Evolutionary conservation across 2,888 invertebrate species (phyloP), one percentile per base, ranked within the genome.

Genomic region (Limnephilus lunatus): DNA sequence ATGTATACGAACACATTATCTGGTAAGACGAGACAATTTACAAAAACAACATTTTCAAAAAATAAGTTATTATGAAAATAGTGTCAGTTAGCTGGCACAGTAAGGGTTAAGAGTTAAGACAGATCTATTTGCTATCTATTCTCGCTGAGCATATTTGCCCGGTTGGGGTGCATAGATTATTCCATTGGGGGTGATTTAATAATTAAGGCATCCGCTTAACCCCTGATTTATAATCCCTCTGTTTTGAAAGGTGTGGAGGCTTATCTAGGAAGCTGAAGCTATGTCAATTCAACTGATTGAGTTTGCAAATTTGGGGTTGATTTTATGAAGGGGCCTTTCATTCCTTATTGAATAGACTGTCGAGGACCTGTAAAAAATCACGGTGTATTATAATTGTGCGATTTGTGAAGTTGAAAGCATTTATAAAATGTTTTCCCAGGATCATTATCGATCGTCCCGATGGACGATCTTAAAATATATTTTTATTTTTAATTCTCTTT

Each of bases 151-250:
- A 89, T 89, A 89, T 89, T 89, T 89, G 88, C 81, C 80, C 32
- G 35, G 88, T 80, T 80, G 88, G 80, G 88, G 68, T 80, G 32
- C 80, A 89, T 89, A 89, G 88, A 80, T 89, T 89, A 89, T 89
- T 89, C 88, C 88, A 81, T 80, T 81, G 80, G 88, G 88, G 88
- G 88, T 39, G 88, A n/a, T 89, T 89, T 25, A 80, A 89, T 89
- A 81, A 89, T 89, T 89, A 68, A 89, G 81, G 32, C 80, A 80
- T 68, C 31, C 80, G 35, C 68, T 89, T 68, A 31, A 89, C 80
- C 68, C 88, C 80, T 31, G 87, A 87, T 87, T 87, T 87, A 87
- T 53, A 53, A 53, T 87, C 48, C 87, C 39, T 86, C 44, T 30
- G 53, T 87, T 87, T 87, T 87, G 48, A 48, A 19, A 53, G n/a